A percentile compares a stretch with the other conserved stretches of the same genome.
Conservation (phyloP, 2,113 vertebrate species). For the Mesocricetus auratus region DNA sequence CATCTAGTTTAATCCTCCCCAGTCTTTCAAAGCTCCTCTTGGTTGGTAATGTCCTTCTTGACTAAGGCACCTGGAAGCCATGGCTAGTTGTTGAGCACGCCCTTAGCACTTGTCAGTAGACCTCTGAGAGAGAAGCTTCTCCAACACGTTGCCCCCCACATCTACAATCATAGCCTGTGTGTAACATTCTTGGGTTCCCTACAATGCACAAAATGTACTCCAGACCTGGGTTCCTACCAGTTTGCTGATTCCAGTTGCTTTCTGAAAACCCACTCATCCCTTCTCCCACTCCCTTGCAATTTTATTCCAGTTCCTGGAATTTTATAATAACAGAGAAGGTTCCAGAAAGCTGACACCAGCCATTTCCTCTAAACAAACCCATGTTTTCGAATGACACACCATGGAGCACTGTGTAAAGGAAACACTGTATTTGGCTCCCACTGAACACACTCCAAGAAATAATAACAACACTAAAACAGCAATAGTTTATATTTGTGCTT, state of each 20-base stretch:
- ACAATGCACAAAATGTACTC: background rate
- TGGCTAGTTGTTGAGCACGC: background rate
- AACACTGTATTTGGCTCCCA: constrained; percentile 47
- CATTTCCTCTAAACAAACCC: constrained; percentile 75
- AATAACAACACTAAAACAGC: constrained; percentile 27
- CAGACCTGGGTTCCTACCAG: background rate
- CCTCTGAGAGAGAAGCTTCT: background rate
- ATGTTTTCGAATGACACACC: constrained; percentile 68
- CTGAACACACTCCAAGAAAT: constrained; percentile 42
- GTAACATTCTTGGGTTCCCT: background rate
- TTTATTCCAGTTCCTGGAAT: constrained; percentile 78
- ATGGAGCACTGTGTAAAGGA: constrained; percentile 53
- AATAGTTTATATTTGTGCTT: constrained; percentile 40
- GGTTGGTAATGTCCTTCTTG: background rate
- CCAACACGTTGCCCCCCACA: background rate
- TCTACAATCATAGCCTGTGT: background rate
- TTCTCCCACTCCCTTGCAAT: constrained; percentile 51
- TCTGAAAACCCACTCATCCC: background rate
- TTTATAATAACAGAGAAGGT: constrained; percentile 78
- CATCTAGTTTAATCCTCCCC: background rate
- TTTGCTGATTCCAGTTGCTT: constrained; percentile 7
- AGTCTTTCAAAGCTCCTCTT: background rate
- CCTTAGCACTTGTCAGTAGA: background rate
- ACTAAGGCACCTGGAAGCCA: background rate
- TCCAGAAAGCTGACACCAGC: constrained; percentile 76